Conservation (phyloP, 2,888 invertebrate genomes). For the Drosophila nr. perissopoda region DNA sequence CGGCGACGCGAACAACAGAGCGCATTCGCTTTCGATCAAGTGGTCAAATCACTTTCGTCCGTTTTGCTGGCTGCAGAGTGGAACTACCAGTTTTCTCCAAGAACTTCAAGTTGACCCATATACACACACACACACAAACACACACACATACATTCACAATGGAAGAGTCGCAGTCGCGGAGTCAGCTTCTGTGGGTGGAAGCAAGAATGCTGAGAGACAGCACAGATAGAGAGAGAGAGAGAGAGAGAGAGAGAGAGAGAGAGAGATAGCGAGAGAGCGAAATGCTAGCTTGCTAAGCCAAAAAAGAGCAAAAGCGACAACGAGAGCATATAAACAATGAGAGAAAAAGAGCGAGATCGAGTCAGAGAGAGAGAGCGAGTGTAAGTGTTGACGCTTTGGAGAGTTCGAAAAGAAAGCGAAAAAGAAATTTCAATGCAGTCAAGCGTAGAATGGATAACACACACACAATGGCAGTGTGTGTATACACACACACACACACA, state of each 20-base stretch:
- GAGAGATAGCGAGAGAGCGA: constrained; percentile 6
- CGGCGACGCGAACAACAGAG: constrained; percentile 8
- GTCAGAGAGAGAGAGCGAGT: constrained; percentile 28
- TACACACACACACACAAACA: constrained; percentile 31
- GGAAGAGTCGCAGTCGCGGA: constrained; percentile 1
- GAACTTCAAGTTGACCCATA: constrained; percentile 74
- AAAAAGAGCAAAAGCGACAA: not conserved
- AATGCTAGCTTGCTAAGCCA: not conserved
- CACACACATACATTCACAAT: not conserved
- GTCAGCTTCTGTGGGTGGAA: constrained; percentile 56
- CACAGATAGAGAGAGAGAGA: not conserved
- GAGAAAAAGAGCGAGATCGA: constrained; percentile 8
- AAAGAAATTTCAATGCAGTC: constrained; percentile 76
- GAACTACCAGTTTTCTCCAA: constrained; percentile 77
- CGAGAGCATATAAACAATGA: not conserved
- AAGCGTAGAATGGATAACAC: constrained; percentile 74
- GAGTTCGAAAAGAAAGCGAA: constrained; percentile 77
- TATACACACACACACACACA: not conserved
- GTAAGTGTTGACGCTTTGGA: constrained; percentile 42
- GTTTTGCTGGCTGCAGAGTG: constrained; percentile 48
- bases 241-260: not conserved
- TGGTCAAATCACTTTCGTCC: constrained; percentile 78
- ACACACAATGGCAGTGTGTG: not conserved
- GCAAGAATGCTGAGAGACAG: constrained; percentile 29
- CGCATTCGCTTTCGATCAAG: constrained; percentile 80